These are phyloP conservation scores for Alligator sinensis DNA, from an alignment of 2,113 vertebrate genomes.

Conservation along the genomic window DNA sequence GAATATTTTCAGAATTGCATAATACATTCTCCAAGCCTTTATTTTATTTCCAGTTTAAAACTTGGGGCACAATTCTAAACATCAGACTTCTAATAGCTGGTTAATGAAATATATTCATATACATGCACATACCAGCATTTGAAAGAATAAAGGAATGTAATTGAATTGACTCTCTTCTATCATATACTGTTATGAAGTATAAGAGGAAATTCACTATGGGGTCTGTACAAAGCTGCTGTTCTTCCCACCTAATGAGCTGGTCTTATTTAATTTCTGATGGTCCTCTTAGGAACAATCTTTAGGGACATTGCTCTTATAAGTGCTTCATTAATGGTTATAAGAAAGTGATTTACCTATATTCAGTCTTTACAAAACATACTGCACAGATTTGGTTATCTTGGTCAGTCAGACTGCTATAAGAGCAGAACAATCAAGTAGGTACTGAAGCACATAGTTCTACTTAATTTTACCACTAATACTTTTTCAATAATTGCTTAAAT, in stretches of 20 bases:
- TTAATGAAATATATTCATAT: neutral
- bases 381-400: neutral
- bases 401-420: neutral
- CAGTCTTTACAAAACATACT: neutral
- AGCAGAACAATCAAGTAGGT: neutral
- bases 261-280: neutral
- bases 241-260: neutral
- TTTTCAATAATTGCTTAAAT: neutral
- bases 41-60: neutral
- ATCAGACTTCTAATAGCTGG: neutral
- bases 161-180: neutral
- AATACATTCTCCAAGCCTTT: neutral
- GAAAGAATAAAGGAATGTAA: neutral
- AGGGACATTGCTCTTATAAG: neutral
- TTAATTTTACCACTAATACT: neutral
- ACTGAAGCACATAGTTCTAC: neutral
- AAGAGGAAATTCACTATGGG: neutral
- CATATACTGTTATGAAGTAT: neutral
- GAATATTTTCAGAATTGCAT: neutral
- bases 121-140: neutral
- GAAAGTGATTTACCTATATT: neutral
- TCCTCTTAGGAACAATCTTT: neutral
- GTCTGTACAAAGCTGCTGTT: fast-evolving
- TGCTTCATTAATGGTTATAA: neutral
- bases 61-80: neutral